Evolutionary conservation across 1,140 invertebrate species (phyloP), one percentile per base, ranked within the genome.

Genomic region (Calycopis cecrops): DNA sequence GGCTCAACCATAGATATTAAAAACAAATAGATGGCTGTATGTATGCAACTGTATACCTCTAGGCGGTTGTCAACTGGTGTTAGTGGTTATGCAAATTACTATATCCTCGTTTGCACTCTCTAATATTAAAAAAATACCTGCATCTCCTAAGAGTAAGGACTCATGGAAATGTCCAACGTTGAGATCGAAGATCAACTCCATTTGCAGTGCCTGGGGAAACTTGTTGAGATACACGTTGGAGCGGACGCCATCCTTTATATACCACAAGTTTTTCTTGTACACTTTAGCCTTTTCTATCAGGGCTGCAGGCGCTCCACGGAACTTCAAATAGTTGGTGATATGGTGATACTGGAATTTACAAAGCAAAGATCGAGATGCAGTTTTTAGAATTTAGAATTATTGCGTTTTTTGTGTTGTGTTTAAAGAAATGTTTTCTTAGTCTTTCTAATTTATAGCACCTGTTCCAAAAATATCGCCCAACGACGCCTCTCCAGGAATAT

Each of bases 131-230:
- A 35, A 4, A 44, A 42, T 40, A 86, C 83, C 66, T 9, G 73
- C 65, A 55, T 83, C 71, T 57, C 68, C 62, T 53, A 86, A 76
- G 3, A 86, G 63, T 33, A 84, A 42, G 0, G 79, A 71, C 11
- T 74, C 73, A 51, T 86, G 80, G 55, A 85, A 83, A 50, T 79
- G 69, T 17, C 68, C 71, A 14, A 86, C 77, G 44, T 85, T 86
- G 34, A 86, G 78, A 56, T 86, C 83, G 50, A 85, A 86, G 21
- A 86, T 83, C 8, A 86, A 68, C 56, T 86, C 83, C 79, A 79
- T 86, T 54, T 80, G 76, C 50, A 86, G 62, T 0, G 79, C 64
- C n/a, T 72, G 48, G 2, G 83, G 80, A 12, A 86, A 54, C 57
- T 74, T 69, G 18, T 78, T 38, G 17, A 86, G 59, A 37, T 82